Evolutionary conservation across 2,113 vertebrate genomes (phyloP).

Genomic region (Vulpes ferrilata): DNA sequence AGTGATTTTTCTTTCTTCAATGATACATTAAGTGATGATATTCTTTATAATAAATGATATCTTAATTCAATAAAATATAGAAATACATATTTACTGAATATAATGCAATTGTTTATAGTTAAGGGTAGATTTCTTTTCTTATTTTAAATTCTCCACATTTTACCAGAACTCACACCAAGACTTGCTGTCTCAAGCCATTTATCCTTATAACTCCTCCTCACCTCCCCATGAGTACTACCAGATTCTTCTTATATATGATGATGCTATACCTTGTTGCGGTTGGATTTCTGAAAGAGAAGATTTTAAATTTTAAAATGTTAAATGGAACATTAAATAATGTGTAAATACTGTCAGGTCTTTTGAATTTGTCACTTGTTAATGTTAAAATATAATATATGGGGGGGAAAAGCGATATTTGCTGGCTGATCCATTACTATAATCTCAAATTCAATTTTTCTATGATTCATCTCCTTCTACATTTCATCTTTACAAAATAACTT

Average conservation of each 20-base stretch:
- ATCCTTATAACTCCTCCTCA: neutral
- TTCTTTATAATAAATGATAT: neutral
- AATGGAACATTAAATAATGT: neutral
- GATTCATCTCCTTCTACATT: neutral
- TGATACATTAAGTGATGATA: neutral
- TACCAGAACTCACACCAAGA: neutral
- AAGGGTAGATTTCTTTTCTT: neutral
- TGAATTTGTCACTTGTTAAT: neutral
- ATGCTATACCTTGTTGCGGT: neutral
- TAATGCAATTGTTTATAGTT: neutral
- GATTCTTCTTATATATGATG: neutral
- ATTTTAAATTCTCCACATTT: neutral
- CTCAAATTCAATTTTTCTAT: slow-evolving; percentile 13
- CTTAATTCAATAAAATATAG: neutral
- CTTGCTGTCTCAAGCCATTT: neutral
- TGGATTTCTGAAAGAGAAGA: neutral
- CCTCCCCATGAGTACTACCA: neutral
- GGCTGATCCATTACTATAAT: neutral
- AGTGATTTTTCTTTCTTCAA: slow-evolving; percentile 25
- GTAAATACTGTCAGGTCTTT: neutral
- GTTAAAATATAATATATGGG: neutral
- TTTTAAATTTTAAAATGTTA: slow-evolving; percentile 28
- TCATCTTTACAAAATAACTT: slow-evolving; percentile 15
- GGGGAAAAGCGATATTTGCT: neutral
- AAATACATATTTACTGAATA: slow-evolving; percentile 14